Conservation (phyloP, 2,113 vertebrate species). For the Hylia prasina region DNA sequence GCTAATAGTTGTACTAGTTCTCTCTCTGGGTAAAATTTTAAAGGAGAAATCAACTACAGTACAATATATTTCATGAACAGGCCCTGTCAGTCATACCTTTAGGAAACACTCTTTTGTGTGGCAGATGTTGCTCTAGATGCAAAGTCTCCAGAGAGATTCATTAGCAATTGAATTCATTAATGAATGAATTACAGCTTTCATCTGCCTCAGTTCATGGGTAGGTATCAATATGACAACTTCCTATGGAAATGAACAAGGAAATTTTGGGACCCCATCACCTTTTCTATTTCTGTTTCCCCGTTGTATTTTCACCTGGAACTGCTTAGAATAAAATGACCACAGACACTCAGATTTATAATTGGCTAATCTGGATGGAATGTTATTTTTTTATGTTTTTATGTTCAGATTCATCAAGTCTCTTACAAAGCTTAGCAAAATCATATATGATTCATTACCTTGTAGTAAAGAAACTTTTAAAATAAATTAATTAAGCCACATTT, state of each 20-base stretch:
- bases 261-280: not conserved
- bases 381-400: not conserved
- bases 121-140: not conserved
- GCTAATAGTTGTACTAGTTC: not conserved
- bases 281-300: not conserved
- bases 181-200: not conserved
- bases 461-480: not conserved
- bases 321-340: not conserved
- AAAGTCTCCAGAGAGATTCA: not conserved
- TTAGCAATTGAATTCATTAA: not conserved
- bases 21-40: not conserved
- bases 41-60: not conserved
- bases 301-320: not conserved
- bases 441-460: not conserved
- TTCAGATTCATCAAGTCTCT: not conserved
- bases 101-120: not conserved
- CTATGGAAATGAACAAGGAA: not conserved
- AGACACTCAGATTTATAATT: not conserved
- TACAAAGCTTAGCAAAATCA: not conserved
- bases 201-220: not conserved
- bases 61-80: not conserved
- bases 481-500: constrained; percentile 4
- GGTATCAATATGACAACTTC: not conserved
- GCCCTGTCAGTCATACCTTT: not conserved
- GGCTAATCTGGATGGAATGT: not conserved